Conservation (phyloP, 2,888 invertebrate genomes). For the Parascotia fuliginaria region DNA sequence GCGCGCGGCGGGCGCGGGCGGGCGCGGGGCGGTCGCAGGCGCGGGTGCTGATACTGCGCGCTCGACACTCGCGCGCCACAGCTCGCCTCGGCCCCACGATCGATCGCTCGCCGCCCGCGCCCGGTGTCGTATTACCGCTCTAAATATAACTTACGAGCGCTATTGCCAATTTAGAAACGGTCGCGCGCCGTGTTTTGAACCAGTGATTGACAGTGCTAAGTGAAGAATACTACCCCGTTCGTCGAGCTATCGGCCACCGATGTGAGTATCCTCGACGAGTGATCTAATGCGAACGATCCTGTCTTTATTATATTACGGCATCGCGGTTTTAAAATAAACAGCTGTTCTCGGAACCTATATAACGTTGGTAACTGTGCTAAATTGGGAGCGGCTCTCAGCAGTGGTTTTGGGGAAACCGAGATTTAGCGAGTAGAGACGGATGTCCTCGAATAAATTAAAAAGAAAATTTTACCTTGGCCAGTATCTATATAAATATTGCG, state of each 20-base stretch:
- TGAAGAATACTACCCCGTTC: conserved; percentile 72
- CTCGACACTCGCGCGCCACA: conserved; percentile 73
- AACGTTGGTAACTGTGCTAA: conserved; percentile 73
- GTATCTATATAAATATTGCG: background rate
- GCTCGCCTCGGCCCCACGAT: conserved; percentile 69
- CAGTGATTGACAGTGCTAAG: conserved; percentile 85
- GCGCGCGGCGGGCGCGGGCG: conserved; percentile 26
- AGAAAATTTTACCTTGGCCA: background rate
- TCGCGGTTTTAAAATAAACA: conserved; percentile 80
- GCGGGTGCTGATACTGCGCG: conserved; percentile 26
- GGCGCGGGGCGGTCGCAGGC: conserved; percentile 8
- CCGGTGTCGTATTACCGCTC: conserved; percentile 85
- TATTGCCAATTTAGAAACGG: conserved; percentile 84
- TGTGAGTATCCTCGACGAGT: conserved; percentile 68
- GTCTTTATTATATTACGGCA: conserved; percentile 64
- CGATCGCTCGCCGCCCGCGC: conserved; percentile 77
- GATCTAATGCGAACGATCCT: conserved; percentile 37
- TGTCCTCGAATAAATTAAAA: no score
- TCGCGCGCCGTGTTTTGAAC: conserved; percentile 82
- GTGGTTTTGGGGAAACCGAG: conserved; percentile 64
- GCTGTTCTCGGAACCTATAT: conserved; percentile 77
- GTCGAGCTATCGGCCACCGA: conserved; percentile 58
- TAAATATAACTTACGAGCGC: conserved; percentile 83
- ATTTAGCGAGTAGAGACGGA: conserved; percentile 32
- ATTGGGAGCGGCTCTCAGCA: conserved; percentile 65